phyloP scores from a whole-genome alignment of 1,140 invertebrate species.

The Mizuhopecten yessoensis region DNA sequence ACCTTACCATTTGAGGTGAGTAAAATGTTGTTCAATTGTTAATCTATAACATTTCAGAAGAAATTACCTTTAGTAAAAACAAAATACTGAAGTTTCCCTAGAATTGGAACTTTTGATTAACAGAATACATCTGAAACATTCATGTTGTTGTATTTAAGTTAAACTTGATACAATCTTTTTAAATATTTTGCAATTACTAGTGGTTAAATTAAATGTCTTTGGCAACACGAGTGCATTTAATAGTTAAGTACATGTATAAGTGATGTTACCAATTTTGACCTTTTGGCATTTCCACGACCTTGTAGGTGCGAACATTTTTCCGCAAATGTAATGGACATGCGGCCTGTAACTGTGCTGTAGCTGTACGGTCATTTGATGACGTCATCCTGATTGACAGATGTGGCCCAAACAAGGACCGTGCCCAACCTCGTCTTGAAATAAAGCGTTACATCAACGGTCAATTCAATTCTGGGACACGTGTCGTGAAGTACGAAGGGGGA shows the following conservation, averaged over 20 bases:
- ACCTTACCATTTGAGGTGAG: conserved; percentile 60
- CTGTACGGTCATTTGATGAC: conserved; percentile 76
- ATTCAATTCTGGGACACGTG: conserved; percentile 67
- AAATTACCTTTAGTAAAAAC: too few relatives aligned
- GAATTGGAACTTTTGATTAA: too few relatives aligned
- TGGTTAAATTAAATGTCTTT: too few relatives aligned
- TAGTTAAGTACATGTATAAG: too few relatives aligned
- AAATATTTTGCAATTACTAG: too few relatives aligned
- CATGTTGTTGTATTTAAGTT: too few relatives aligned
- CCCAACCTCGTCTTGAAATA: conserved; percentile 46
- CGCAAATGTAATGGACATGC: conserved; percentile 67
- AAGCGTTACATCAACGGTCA: conserved; percentile 69
- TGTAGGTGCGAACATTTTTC: conserved; percentile 74
- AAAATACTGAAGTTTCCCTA: too few relatives aligned
- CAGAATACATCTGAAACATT: too few relatives aligned
- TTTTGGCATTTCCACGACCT: neutral
- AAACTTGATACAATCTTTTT: too few relatives aligned
- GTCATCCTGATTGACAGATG: conserved; percentile 79
- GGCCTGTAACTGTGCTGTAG: conserved; percentile 79
- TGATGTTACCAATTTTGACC: neutral
- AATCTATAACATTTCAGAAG: too few relatives aligned
- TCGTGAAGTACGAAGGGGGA: conserved; percentile 65
- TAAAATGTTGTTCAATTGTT: too few relatives aligned
- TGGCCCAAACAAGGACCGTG: conserved; percentile 46
- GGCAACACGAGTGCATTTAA: too few relatives aligned